phyloP scores from a whole-genome alignment of 1,140 invertebrate genomes.

The Drosophila nebulosa region DNA sequence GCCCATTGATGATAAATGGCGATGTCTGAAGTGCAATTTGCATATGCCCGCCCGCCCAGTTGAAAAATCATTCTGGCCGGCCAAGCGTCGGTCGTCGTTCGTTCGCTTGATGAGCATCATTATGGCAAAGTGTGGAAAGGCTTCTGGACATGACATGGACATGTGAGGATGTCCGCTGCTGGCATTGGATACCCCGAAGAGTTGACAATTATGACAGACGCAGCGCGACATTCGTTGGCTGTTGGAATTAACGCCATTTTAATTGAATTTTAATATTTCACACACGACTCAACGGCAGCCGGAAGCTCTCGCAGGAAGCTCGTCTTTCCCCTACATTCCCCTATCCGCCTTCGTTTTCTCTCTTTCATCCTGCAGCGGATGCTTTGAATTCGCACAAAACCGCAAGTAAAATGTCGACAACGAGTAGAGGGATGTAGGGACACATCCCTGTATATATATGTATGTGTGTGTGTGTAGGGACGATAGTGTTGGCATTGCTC shows the following conservation, averaged over 20 bases:
- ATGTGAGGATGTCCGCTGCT: constrained; percentile 46
- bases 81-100: constrained; percentile 24
- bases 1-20: constrained; percentile 58
- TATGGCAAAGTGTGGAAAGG: constrained; percentile 51
- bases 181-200: constrained; percentile 32
- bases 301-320: constrained; percentile 12
- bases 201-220: constrained; percentile 75
- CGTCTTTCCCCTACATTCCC: background rate
- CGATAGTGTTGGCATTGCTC: background rate
- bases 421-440: background rate
- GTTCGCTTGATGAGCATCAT: constrained; percentile 68
- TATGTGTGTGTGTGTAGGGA: constrained; percentile 21
- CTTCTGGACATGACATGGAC: constrained; percentile 49
- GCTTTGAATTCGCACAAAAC: constrained; percentile 57
- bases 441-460: background rate
- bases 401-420: constrained; percentile 64
- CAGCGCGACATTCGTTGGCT: constrained; percentile 51
- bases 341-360: background rate
- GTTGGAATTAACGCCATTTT: constrained; percentile 80
- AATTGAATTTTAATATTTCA: constrained; percentile 81
- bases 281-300: constrained; percentile 57
- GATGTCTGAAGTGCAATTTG: constrained; percentile 76
- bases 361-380: background rate
- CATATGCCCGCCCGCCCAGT: constrained; percentile 40
- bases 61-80: constrained; percentile 22